Conservation (phyloP, 1,140 invertebrate species). For the Drosophila suzukii region DNA sequence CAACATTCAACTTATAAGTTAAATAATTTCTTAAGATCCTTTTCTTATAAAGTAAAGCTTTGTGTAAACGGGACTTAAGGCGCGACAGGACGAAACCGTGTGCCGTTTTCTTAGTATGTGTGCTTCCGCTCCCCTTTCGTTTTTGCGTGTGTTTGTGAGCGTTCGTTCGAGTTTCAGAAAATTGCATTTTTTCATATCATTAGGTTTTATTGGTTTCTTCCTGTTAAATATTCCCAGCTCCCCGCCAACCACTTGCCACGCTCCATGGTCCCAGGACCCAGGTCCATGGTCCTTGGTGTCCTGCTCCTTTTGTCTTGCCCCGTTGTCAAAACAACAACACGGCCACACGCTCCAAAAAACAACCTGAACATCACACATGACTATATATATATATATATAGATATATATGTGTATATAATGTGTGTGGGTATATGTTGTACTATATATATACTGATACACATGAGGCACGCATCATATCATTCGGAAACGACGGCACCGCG, state of each 20-base stretch:
- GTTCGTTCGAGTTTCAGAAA: conserved; percentile 74
- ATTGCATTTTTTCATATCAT: conserved; percentile 84
- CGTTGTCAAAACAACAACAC: conserved; percentile 67
- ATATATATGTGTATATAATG: background rate
- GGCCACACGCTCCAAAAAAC: conserved; percentile 62
- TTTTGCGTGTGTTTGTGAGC: conserved; percentile 22
- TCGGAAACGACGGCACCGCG: conserved; percentile 59
- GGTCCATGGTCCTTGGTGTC: conserved; percentile 19
- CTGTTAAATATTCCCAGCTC: conserved; percentile 75
- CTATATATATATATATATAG: conserved; percentile 2
- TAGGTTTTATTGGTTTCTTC: conserved; percentile 84
- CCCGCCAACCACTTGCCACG: conserved; percentile 24
- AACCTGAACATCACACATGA: conserved; percentile 42
- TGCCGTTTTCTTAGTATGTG: background rate
- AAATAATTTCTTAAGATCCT: too few species aligned
- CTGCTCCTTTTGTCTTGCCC: conserved; percentile 50
- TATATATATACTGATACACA: conserved; percentile 22
- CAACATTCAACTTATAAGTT: too few species aligned
- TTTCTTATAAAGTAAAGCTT: too few species aligned
- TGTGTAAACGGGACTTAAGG: conserved; percentile 5
- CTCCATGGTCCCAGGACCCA: background rate
- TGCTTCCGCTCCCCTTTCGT: conserved; percentile 6
- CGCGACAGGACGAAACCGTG: conserved; percentile 10
- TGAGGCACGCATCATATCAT: conserved; percentile 70
- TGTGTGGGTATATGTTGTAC: background rate